phyloP scores from a whole-genome alignment of 1,140 invertebrate genomes.

The Euwallacea similis region DNA sequence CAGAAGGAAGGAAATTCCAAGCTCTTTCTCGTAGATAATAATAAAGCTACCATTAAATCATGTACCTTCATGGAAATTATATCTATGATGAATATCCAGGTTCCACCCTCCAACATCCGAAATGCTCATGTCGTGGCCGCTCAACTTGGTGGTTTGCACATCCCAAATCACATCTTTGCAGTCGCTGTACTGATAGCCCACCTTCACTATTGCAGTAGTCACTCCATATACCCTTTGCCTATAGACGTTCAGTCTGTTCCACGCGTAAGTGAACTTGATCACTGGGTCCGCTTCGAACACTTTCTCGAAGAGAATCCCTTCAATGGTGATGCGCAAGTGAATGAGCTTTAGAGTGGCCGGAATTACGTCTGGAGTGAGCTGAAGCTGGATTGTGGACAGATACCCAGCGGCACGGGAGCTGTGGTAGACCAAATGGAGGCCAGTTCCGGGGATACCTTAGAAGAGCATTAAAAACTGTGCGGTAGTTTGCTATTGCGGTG shows the following conservation, averaged over 20 bases:
- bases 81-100: constrained; percentile 94
- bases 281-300: constrained; percentile 93
- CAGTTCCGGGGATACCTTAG: constrained; percentile 81
- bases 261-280: constrained; percentile 94
- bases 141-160: constrained; percentile 90
- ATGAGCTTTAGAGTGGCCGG: constrained; percentile 81
- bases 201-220: constrained; percentile 88
- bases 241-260: constrained; percentile 96
- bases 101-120: constrained; percentile 97
- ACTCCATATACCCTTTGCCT: constrained; percentile 91
- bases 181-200: constrained; percentile 93
- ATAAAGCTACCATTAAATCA: background rate
- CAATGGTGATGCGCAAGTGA: constrained; percentile 88
- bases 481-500: background rate
- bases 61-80: constrained; percentile 94
- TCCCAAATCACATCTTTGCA: constrained; percentile 96
- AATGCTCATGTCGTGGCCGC: constrained; percentile 94
- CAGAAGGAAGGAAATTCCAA: no score
- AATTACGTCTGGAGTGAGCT: constrained; percentile 84
- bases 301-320: constrained; percentile 91
- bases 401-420: constrained; percentile 91
- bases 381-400: constrained; percentile 91
- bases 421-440: constrained; percentile 92
- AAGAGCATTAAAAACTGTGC: background rate
- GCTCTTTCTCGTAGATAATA: background rate